Conservation (phyloP, 2,888 invertebrate species). For the Lasiommata megera region DNA sequence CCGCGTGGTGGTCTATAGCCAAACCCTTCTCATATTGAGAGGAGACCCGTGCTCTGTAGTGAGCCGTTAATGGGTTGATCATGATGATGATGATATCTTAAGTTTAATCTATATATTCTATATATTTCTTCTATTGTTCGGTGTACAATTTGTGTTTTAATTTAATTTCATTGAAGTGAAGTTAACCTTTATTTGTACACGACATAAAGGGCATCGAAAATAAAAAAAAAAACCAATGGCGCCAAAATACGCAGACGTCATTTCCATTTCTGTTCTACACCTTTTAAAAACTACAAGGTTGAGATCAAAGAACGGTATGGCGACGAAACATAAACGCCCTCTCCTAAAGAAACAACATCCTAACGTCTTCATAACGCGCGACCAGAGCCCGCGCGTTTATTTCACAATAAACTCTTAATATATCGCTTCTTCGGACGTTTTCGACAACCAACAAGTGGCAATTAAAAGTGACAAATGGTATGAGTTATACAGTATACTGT, state of each 20-base stretch:
- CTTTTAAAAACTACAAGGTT: background rate
- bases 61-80: no score
- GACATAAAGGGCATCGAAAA: no score
- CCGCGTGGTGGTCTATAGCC: no score
- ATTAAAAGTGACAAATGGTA: constrained; percentile 81
- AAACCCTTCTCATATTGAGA: no score
- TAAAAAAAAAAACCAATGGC: background rate
- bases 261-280: constrained; percentile 2
- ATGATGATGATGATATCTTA: no score
- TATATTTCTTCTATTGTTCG: no score
- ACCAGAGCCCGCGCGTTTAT: constrained; percentile 45
- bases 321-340: constrained; percentile 53
- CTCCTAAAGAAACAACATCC: constrained; percentile 56
- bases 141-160: no score
- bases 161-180: no score
- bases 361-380: constrained; percentile 62
- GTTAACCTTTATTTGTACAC: no score
- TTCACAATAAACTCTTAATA: constrained; percentile 75
- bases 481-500: constrained; percentile 58
- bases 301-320: constrained; percentile 47
- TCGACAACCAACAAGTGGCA: constrained; percentile 74
- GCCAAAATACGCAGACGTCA: constrained; percentile 11
- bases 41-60: no score
- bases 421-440: constrained; percentile 63
- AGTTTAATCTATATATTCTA: no score